phyloP scores from a whole-genome alignment of 2,888 invertebrate genomes.

The Creontiades dilutus region DNA sequence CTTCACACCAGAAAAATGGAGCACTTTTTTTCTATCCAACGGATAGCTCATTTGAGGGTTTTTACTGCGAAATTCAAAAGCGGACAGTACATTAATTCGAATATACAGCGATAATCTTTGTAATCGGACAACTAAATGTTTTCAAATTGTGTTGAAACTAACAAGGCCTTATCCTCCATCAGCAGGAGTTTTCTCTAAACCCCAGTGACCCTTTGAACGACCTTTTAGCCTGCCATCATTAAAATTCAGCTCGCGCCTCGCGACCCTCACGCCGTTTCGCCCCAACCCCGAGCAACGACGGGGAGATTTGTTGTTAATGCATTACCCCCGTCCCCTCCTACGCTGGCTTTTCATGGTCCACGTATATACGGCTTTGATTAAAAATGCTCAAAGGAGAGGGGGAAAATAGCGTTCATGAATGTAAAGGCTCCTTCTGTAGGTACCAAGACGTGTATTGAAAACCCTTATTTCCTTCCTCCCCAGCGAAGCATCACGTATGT shows the following conservation, averaged over 20 bases:
- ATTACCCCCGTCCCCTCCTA: not conserved
- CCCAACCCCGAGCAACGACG: not conserved
- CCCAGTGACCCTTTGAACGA: not conserved
- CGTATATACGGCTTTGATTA: conserved; percentile 28
- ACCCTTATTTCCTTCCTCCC: not conserved
- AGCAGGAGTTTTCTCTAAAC: not conserved
- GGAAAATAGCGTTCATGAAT: conserved; percentile 24
- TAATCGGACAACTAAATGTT: no score
- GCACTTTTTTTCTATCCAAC: no score
- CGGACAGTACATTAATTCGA: no score
- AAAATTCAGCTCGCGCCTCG: conserved; percentile 7
- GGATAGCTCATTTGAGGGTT: no score
- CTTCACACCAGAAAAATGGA: no score
- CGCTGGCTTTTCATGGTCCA: not conserved
- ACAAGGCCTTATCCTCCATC: no score
- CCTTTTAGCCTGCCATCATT: not conserved
- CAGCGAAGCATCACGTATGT: not conserved
- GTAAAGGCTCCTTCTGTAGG: conserved; percentile 13
- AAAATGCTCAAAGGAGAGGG: conserved; percentile 18
- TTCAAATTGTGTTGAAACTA: no score
- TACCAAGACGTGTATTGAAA: conserved; percentile 4
- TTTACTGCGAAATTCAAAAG: no score
- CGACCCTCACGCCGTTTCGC: not conserved
- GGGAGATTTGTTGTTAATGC: conserved; percentile 37
- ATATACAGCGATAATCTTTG: no score